Conservation (phyloP, 2,113 vertebrate species). For the Anthoscopus minutus region DNA sequence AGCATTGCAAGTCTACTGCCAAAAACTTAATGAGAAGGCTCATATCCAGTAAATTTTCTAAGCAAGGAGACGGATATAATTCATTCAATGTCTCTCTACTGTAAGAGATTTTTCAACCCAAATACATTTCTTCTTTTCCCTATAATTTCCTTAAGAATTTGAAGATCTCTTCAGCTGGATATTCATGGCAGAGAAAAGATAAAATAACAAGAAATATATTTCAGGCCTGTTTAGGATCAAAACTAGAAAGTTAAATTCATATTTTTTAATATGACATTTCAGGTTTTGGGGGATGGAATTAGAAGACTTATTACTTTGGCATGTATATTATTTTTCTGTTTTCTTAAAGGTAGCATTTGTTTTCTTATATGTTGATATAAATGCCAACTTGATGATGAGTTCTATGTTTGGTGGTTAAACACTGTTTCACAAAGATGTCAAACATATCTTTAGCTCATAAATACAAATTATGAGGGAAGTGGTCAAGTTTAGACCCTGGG, state of each 20-base stretch:
- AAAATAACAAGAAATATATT: not conserved
- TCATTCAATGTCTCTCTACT: not conserved
- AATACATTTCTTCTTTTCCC: not conserved
- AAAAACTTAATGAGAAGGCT: not conserved
- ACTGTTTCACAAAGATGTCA: not conserved
- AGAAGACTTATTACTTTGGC: not conserved
- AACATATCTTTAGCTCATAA: not conserved
- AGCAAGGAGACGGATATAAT: not conserved
- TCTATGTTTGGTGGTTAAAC: not conserved
- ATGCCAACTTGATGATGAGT: not conserved
- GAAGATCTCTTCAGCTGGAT: not conserved
- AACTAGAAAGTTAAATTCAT: not conserved
- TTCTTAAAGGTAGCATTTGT: not conserved
- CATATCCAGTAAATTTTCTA: not conserved
- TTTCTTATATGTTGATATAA: not conserved
- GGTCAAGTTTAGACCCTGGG: not conserved
- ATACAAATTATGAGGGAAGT: not conserved
- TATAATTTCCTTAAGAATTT: not conserved
- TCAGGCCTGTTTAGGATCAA: not conserved
- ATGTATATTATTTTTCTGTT: not conserved
- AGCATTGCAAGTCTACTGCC: not conserved
- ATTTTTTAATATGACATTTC: not conserved
- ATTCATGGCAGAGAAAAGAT: not conserved
- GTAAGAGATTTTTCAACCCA: not conserved
- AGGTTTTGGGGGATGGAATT: not conserved